Base-by-base conservation (phyloP, 2,888 invertebrate species). In the Empis livida region DNA sequence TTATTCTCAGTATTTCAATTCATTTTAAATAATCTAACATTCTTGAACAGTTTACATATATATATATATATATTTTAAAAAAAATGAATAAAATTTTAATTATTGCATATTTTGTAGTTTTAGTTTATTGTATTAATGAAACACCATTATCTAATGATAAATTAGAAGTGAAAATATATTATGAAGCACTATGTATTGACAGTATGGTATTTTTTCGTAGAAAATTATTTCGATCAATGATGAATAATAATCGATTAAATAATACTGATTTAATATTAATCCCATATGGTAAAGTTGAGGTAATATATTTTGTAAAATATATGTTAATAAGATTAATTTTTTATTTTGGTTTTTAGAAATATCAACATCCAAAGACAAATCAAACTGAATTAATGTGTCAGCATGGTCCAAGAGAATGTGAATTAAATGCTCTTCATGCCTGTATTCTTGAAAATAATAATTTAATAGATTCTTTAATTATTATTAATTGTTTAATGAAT, bases 231-330 rank as follows among this genome's bases (percentile, higher is more conserved):
- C 53, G 52, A 23, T 56, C 63, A 3, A 59, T 68, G 52, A 44
- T 45, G 4, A 49, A 54, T 3, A 58, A 61, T n/a, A 54, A 54
- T 20, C 60, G 61, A 51, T 54, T 61, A 47, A 47, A 57, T 2
- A 53, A 57, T 42, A 59, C 59, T 0, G 59, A 64, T 17, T 53
- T 68, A 9, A 52, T 61, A 47, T 57, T 68, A 9, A 60, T 67
- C 47, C 68, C 68, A 2, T 68, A 62, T 42, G 68, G 68, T 20
- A 64, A 68, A 54, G 69, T 66, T 5, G 48, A 54, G 16, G 67
- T 67, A 52, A 56, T 16, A 20, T 20, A 15, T 43, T 14, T 23
- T 2, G 27, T n/a, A n/a, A 37, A 31, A 27, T 13, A 27, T 16
- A 27, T 9, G 14, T 16, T 42, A 42, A 32, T 15, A 16, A 9